Base-by-base conservation (phyloP, 2,113 vertebrate genomes). In the Speoplatyrhinus poulsoni region DNA sequence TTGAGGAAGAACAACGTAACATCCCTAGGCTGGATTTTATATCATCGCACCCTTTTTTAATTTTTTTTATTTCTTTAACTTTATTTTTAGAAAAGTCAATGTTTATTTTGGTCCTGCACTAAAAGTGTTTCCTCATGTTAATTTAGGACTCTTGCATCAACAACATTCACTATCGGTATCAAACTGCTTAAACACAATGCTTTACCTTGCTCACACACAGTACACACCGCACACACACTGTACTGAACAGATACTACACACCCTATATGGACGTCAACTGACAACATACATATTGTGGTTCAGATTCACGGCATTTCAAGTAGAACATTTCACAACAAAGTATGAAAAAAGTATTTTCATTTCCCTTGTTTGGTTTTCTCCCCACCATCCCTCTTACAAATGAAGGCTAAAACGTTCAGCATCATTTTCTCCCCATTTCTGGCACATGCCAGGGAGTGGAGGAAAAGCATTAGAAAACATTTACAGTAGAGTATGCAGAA, bases 301-400 rank as follows among this genome's bases (percentile, higher is more conserved):
- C 66, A 50, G 68, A 86, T 84, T 83, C 46, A 68, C 69, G 65
- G 82, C 75, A 84, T 91, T 82, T 95, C 90, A 93, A 92, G 90
- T 92, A 89, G 77, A 91, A 91, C 75, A 64, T 91, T 63, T 73
- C 4, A 85, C 50, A 79, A 83, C 36, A 3, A 88, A 90, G 69
- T 73, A 75, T 80, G 72, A 84, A 86, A 85, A 69, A 50, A 33
- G 12, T 61, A 49, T 64, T 65, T 68, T 57, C 32, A 1, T 60
- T 52, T 60, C 33, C 54, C 16, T 68, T 33, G 0, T 12, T 50
- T 60, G 13, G 33, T 59, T 63, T 36, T 46, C 9, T 26, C 13
- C 32, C 62, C 19, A 9, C 12, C 19, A 17, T 72, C 64, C 55
- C 16, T 17, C 62, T 65, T 73, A 54, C 66, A 70, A 79, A 89